Evolutionary conservation across 2,113 vertebrate genomes (phyloP).

Genomic region (Actenoides hombroni): DNA sequence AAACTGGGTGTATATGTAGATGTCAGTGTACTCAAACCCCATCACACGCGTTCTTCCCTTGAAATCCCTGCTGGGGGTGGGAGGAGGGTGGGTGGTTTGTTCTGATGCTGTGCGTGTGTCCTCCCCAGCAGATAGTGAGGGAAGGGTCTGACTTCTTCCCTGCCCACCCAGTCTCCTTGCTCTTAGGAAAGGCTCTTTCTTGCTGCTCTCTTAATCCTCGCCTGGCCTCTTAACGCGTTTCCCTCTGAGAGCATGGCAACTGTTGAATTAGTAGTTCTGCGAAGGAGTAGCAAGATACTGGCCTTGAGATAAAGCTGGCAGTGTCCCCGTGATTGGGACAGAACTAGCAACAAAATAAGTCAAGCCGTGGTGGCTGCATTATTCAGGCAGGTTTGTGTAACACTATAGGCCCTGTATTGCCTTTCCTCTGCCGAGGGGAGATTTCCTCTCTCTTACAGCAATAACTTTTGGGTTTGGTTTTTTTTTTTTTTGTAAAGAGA

Average conservation of each 20-base stretch:
- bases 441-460: background rate
- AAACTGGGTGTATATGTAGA: fast-evolving
- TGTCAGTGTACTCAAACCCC: background rate
- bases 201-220: background rate
- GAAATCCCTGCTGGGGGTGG: background rate
- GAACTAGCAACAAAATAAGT: background rate
- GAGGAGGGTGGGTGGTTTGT: background rate
- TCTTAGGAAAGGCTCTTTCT: background rate
- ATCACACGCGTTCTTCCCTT: background rate
- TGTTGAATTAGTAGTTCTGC: background rate
- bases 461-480: too few species aligned
- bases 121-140: background rate
- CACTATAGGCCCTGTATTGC: background rate
- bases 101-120: background rate
- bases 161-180: fast-evolving
- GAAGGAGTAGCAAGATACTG: background rate
- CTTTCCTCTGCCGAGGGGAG: background rate
- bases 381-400: background rate
- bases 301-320: background rate
- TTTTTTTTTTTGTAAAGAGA: background rate
- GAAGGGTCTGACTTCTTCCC: background rate
- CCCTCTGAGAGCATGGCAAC: background rate
- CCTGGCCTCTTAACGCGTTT: background rate
- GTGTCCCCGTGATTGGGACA: background rate
- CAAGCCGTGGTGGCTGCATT: background rate